Evolutionary conservation across 2,797 vertebrate species (phyloP).

Genomic region (Chelidonichthys spinosus): DNA sequence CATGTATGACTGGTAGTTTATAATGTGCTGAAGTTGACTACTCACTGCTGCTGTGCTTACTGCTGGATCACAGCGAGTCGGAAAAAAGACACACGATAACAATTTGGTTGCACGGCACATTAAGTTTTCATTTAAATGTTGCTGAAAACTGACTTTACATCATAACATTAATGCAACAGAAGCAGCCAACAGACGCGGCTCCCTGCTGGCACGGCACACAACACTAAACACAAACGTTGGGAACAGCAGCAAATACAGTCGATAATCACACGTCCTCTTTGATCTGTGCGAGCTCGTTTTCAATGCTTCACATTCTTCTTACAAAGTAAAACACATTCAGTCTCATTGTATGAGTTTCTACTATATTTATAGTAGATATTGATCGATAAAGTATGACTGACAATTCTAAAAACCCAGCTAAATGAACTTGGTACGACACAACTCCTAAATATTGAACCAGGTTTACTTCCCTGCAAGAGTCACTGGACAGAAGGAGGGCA

Average conservation of each 20-base stretch:
- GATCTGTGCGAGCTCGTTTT: conserved; percentile 40
- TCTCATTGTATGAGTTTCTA: conserved; percentile 19
- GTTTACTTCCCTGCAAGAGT: conserved; percentile 26
- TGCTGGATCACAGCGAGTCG: conserved; percentile 16
- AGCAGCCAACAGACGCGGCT: conserved; percentile 50
- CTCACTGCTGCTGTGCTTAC: not conserved
- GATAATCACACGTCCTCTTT: conserved; percentile 58
- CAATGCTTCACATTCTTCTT: conserved; percentile 65
- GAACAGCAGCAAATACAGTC: conserved; percentile 52
- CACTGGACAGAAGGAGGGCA: conserved; percentile 20
- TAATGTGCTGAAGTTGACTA: conserved; percentile 14
- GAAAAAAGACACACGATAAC: conserved; percentile 36
- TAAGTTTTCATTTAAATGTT: conserved; percentile 55
- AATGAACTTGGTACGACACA: conserved; percentile 33
- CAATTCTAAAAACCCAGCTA: conserved; percentile 25
- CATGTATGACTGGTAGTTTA: not conserved
- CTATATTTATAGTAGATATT: conserved; percentile 25
- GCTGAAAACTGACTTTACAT: conserved; percentile 49
- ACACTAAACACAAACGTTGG: conserved; percentile 42
- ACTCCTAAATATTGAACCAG: conserved; percentile 20
- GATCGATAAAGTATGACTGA: conserved; percentile 25
- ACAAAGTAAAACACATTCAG: conserved; percentile 34
- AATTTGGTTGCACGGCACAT: conserved; percentile 56
- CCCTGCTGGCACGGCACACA: conserved; percentile 39
- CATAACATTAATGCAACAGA: conserved; percentile 48